phyloP scores from a whole-genome alignment of 2,113 vertebrate species.

The Fregata magnificens region DNA sequence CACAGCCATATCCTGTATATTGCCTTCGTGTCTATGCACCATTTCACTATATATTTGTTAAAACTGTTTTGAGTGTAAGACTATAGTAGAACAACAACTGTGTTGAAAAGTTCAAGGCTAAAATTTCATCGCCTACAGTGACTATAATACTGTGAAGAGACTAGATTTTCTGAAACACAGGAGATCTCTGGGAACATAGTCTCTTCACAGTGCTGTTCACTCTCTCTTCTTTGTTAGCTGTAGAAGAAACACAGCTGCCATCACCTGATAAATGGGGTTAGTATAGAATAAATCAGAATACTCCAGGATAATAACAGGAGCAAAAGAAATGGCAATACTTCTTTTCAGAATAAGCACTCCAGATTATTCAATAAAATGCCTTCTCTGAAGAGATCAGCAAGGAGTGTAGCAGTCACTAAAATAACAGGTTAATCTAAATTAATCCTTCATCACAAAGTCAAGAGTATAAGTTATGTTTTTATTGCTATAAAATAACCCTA shows the following conservation, averaged over 20 bases:
- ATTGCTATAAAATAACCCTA: neutral
- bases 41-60: neutral
- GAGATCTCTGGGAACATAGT: neutral
- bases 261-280: neutral
- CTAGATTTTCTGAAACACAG: neutral
- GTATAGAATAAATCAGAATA: constrained; percentile 7
- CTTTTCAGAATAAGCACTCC: neutral
- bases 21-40: neutral
- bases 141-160: neutral
- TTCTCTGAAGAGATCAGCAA: neutral
- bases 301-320: neutral
- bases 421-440: neutral
- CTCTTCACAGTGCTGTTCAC: neutral
- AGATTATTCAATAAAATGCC: neutral
- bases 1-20: neutral
- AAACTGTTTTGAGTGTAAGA: neutral
- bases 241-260: constrained; percentile 28
- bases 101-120: neutral
- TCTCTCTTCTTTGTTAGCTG: neutral
- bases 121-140: neutral
- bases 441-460: neutral
- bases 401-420: neutral
- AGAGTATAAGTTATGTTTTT: neutral
- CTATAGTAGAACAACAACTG: neutral
- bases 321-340: neutral